phyloP scores from a whole-genome alignment of 2,113 vertebrate species.

The Tympanuchus pallidicinctus region DNA sequence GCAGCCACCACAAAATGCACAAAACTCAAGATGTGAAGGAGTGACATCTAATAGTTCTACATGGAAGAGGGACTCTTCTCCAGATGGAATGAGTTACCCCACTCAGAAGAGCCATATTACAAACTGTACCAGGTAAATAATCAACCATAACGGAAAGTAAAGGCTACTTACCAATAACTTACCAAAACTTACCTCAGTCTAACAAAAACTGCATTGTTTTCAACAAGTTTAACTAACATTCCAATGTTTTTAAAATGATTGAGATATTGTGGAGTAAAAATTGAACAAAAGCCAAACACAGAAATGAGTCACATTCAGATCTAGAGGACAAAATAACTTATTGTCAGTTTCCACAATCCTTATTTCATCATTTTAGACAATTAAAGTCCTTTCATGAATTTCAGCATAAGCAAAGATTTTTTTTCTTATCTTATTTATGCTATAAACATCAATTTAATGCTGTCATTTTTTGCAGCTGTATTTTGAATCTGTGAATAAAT shows the following conservation, averaged over 20 bases:
- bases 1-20: no score
- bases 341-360: background rate
- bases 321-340: background rate
- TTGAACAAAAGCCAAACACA: background rate
- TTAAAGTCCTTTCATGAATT: background rate
- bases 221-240: background rate
- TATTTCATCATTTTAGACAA: background rate
- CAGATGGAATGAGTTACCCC: background rate
- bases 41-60: background rate
- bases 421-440: background rate
- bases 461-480: background rate
- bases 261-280: background rate
- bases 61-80: background rate
- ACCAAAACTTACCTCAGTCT: no score
- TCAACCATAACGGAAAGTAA: background rate
- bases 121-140: background rate
- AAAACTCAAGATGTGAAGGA: background rate
- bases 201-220: background rate
- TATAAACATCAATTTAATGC: background rate
- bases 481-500: slow-evolving; percentile 6
- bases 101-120: background rate
- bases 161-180: background rate
- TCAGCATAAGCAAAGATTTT: background rate
- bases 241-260: background rate
- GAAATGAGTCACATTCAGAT: background rate